Evolutionary conservation across 2,113 vertebrate genomes (phyloP).

Genomic region (Tenebrosternarchus preto): DNA sequence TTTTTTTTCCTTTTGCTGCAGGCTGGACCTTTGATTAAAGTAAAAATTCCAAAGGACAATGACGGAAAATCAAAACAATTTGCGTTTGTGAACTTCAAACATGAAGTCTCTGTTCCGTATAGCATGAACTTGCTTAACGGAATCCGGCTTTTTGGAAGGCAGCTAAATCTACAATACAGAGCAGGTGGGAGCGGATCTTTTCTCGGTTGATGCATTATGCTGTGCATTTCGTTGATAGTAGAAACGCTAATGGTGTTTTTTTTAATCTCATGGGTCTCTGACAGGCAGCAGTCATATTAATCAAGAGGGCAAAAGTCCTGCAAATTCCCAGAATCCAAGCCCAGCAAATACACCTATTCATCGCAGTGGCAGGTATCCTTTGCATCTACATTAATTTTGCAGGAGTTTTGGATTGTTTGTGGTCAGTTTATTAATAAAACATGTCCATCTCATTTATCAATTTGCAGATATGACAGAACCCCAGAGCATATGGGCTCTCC

Average conservation of each 20-base stretch:
- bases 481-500: slow-evolving; percentile 64
- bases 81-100: slow-evolving; percentile 95
- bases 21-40: slow-evolving; percentile 91
- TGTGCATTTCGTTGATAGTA: not conserved
- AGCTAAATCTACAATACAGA: slow-evolving; percentile 89
- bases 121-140: slow-evolving; percentile 88
- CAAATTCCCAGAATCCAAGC: slow-evolving; percentile 70
- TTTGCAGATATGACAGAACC: slow-evolving; percentile 71
- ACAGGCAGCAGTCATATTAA: slow-evolving; percentile 87
- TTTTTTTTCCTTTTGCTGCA: slow-evolving; percentile 60
- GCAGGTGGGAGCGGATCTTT: slow-evolving; percentile 78
- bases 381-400: not conserved
- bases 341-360: slow-evolving; percentile 67
- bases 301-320: slow-evolving; percentile 72
- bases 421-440: no score
- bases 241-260: not conserved
- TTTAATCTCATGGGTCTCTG: not conserved
- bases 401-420: not conserved
- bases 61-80: slow-evolving; percentile 91
- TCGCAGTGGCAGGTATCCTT: slow-evolving; percentile 66
- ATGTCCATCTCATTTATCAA: not conserved
- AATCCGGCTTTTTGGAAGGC: slow-evolving; percentile 81
- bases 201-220: not conserved
- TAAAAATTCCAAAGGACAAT: slow-evolving; percentile 90
- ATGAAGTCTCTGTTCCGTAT: slow-evolving; percentile 91